phyloP scores from a whole-genome alignment of 2,113 vertebrate genomes.

The Balaeniceps rex region DNA sequence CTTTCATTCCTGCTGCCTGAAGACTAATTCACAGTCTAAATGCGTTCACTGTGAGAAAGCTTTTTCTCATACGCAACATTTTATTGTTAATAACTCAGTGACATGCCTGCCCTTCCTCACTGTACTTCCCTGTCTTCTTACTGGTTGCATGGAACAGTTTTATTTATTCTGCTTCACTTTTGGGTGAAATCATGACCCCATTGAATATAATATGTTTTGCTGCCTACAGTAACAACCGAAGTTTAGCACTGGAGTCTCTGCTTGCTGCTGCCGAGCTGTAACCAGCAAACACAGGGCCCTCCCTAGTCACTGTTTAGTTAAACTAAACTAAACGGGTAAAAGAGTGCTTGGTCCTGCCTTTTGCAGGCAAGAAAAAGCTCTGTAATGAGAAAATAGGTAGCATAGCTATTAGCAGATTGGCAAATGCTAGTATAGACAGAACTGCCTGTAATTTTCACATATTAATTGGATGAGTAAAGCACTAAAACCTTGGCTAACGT shows the following conservation, averaged over 20 bases:
- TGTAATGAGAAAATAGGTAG: not conserved
- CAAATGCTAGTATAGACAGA: not conserved
- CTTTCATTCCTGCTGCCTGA: not conserved
- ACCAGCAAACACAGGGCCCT: not conserved
- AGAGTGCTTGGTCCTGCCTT: not conserved
- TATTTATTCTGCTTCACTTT: not conserved
- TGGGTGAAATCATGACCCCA: not conserved
- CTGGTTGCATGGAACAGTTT: not conserved
- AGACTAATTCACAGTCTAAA: not conserved
- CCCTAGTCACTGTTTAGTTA: not conserved
- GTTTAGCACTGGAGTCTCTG: not conserved
- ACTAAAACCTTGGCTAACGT: not conserved
- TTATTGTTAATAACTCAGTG: not conserved
- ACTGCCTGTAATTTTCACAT: not conserved
- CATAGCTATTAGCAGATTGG: not conserved
- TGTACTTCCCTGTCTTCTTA: not conserved
- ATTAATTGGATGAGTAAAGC: not conserved
- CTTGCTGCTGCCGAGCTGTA: not conserved
- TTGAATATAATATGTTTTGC: not conserved
- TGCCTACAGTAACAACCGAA: not conserved
- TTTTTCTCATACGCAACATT: not conserved
- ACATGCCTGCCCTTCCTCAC: not conserved
- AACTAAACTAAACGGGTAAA: not conserved
- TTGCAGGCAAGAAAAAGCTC: not conserved
- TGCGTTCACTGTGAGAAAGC: not conserved